Conservation (phyloP, 2,113 vertebrate genomes). For the Oncorhynchus clarkii region DNA sequence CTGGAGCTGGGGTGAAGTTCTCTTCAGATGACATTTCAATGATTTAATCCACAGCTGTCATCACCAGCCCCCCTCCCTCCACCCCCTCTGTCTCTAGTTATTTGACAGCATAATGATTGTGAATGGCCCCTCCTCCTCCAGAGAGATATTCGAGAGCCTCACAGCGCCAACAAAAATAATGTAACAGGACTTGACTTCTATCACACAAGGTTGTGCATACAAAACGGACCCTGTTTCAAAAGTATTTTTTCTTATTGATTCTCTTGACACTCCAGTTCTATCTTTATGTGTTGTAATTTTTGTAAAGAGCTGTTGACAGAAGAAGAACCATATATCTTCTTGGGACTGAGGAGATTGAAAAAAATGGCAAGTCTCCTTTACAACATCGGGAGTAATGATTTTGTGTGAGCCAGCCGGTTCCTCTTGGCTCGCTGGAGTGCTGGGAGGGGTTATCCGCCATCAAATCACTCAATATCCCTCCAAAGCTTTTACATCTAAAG, state of each 20-base stretch:
- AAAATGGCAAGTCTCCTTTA: background rate
- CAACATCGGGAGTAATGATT: background rate
- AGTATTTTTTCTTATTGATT: background rate
- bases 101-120: too few relatives aligned
- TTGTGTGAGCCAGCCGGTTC: background rate
- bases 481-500: conserved; percentile 4
- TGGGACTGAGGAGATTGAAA: background rate
- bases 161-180: too few relatives aligned
- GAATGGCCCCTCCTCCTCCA: too few relatives aligned
- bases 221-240: too few relatives aligned
- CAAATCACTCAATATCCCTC: conserved; percentile 4
- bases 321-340: background rate
- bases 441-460: conserved; percentile 25
- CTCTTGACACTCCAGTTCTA: too few relatives aligned
- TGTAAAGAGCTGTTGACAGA: too few relatives aligned
- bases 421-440: background rate
- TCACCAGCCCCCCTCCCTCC: background rate
- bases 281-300: too few relatives aligned
- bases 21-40: conserved; percentile 11
- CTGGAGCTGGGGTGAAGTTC: conserved; percentile 7
- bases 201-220: too few relatives aligned
- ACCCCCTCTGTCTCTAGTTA: too few relatives aligned
- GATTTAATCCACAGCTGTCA: conserved; percentile 41
- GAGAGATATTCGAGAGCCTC: too few relatives aligned
- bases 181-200: too few relatives aligned